Conservation (phyloP, 2,888 invertebrate genomes). For the Sinhomidia bicolor region DNA sequence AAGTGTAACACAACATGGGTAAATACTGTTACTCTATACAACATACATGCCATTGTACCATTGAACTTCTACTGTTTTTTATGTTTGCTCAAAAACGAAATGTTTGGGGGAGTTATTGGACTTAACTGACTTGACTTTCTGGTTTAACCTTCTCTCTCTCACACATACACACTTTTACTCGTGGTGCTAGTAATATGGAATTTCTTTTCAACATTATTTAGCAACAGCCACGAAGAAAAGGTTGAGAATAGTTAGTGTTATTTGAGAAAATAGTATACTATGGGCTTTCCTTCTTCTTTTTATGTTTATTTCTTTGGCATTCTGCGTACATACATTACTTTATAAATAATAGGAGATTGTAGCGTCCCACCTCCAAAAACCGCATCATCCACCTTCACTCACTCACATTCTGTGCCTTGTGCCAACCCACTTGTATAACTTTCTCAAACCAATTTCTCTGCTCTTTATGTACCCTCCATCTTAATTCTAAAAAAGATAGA, state of each 20-base stretch:
- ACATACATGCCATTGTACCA: background rate
- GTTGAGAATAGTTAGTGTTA: constrained; percentile 15
- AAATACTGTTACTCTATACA: background rate
- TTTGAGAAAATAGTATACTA: background rate
- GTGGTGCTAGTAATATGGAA: background rate
- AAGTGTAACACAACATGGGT: background rate
- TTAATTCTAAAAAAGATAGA: background rate
- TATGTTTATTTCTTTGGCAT: constrained; percentile 29
- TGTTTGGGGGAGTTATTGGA: constrained; percentile 34
- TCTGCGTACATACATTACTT: background rate
- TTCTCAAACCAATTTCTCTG: constrained; percentile 15
- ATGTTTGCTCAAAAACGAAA: background rate
- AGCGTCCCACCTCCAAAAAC: constrained; percentile 7
- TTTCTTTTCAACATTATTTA: constrained; percentile 52
- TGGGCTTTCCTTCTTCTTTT: background rate
- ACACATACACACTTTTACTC: too few relatives aligned
- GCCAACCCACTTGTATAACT: background rate
- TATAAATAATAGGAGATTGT: background rate
- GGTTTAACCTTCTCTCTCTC: background rate
- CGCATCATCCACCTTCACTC: constrained; percentile 40
- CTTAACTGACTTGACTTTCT: constrained; percentile 43
- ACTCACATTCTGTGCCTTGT: background rate
- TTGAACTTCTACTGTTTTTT: background rate
- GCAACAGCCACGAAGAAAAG: background rate
- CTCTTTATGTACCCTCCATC: constrained; percentile 1